Conservation (phyloP, 2,888 invertebrate species). For the Sepioteuthis lessoniana region DNA sequence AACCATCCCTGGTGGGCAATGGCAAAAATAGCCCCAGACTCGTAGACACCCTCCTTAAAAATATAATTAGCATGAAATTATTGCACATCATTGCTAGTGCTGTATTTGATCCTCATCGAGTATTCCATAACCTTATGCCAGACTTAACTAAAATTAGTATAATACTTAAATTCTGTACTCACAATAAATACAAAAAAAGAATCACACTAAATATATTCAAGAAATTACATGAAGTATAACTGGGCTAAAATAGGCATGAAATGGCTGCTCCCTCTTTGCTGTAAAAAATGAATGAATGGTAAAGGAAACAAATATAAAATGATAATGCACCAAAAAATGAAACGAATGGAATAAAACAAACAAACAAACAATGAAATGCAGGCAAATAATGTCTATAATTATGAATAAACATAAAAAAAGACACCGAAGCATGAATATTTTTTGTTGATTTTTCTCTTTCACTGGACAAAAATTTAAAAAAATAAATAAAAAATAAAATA, state of each 20-base stretch:
- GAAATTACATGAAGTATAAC: neutral
- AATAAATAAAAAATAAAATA: neutral
- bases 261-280: neutral
- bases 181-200: no score
- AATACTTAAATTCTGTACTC: no score
- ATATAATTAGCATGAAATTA: no score
- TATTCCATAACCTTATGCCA: no score
- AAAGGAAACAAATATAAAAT: neutral
- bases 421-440: neutral
- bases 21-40: no score
- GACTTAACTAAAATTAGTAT: no score
- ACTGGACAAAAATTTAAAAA: neutral
- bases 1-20: no score
- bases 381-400: neutral
- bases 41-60: no score
- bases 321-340: neutral
- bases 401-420: neutral
- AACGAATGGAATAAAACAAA: no score
- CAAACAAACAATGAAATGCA: neutral
- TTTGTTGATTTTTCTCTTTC: conserved; percentile 18
- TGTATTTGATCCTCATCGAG: no score
- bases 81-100: no score
- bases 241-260: neutral
- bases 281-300: neutral
- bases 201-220: neutral